Evolutionary conservation across 2,888 invertebrate species (phyloP), one percentile per base, ranked within the genome.

Genomic region (Trichopoda pennipes): DNA sequence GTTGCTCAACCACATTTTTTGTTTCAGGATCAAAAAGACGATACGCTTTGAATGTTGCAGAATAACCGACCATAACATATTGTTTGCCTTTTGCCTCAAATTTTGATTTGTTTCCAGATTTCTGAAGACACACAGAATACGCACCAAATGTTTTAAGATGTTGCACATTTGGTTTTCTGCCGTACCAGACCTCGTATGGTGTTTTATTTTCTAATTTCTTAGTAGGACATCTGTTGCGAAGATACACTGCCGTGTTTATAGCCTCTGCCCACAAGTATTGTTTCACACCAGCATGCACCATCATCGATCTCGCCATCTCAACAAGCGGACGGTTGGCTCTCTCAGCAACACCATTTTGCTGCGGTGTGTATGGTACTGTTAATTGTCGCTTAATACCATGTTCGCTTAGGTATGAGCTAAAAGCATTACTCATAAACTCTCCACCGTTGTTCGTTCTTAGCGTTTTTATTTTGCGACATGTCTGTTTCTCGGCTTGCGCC

Each of bases 401-500:
- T n/a, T 56, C 38, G 4, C 12, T 21, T 9, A 78, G 53, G 23
- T 64, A 78, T 28, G 35, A 14, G 23, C 63, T 42, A 68, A 79
- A 79, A 1, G 61, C 32, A 10, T 6, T 28, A 19, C 68, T 72
- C 1, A 79, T 17, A n/a, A 35, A 79, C 16, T 79, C 66, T n/a
- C 68, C 14, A n/a, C 68, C 79, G 47, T 80, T 80, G 35, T 80
- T 69, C 14, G 56, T 64, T 35, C 70, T 17, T 3, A 73, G 19
- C 16, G 49, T 56, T 69, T 77, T 77, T 51, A 81, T 68, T 63
- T 77, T 77, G 10, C 28, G 19, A 12, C 68, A 35, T n/a, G 72
- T 79, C 14, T 68, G 79, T 9, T 44, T 53, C 28, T 69, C 64
- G 0, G 49, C 58, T 8, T 58, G 28, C 10, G 28, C 14, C n/a